A percentile compares a stretch with the other conserved stretches of the same genome.
These are phyloP conservation scores for Epicampocera succincta DNA, from an alignment of 2,888 invertebrate species.

Conservation along the genomic window DNA sequence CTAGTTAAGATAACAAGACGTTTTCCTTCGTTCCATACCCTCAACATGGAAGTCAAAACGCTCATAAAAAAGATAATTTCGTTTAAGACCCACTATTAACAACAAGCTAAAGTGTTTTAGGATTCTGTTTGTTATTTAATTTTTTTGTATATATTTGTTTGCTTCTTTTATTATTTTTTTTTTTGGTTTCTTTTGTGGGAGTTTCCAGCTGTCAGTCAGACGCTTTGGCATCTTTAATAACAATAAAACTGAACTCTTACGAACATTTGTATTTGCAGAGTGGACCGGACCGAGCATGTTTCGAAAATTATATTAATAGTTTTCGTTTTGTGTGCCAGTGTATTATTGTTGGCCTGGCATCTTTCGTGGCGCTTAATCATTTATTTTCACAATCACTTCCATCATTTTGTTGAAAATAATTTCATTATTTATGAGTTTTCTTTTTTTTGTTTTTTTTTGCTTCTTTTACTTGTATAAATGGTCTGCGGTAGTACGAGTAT, in stretches of 20 bases:
- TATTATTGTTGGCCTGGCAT: conserved; percentile 21
- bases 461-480: too few species aligned
- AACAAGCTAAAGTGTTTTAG: conserved; percentile 52
- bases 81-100: conserved; percentile 32
- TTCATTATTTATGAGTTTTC: conserved; percentile 68
- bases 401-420: conserved; percentile 66
- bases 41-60: conserved; percentile 38
- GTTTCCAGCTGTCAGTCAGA: conserved; percentile 70
- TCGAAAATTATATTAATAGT: conserved; percentile 53
- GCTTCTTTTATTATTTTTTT: conserved; percentile 15
- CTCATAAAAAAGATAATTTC: conserved; percentile 57
- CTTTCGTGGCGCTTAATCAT: conserved; percentile 66
- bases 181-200: conserved; percentile 51
- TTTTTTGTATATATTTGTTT: too few species aligned
- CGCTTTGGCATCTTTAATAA: conserved; percentile 69
- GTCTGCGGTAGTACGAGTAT: conserved; percentile 7
- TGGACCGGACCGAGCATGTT: conserved; percentile 3
- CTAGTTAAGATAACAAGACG: conserved; percentile 64
- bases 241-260: conserved; percentile 27
- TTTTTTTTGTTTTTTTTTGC: too few species aligned
- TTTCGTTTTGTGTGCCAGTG: not conserved
- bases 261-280: conserved; percentile 42
- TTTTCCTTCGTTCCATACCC: conserved; percentile 9
- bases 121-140: conserved; percentile 61
- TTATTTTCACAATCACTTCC: conserved; percentile 68